Conservation (phyloP, 2,888 invertebrate genomes). For the Phyto melanocephala region DNA sequence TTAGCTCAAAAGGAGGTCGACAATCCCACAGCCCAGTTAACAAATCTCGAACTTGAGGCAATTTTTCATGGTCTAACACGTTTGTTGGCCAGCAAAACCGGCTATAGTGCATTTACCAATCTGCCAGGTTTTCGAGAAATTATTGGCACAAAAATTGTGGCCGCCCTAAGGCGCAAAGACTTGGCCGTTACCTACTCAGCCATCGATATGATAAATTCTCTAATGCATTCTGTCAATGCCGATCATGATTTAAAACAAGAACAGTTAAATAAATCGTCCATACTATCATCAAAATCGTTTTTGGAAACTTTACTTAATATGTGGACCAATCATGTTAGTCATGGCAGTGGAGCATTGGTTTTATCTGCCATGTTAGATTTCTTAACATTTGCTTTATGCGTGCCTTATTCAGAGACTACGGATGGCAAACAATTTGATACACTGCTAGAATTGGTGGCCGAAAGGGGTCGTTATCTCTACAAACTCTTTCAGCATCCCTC, state of each 20-base stretch:
- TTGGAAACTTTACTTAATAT: conserved; percentile 95
- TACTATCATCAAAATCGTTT: conserved; percentile 94
- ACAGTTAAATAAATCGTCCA: conserved; percentile 97
- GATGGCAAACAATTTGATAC: conserved; percentile 97
- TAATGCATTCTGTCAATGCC: conserved; percentile 99
- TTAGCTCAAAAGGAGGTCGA: conserved; percentile 87
- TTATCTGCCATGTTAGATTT: conserved; percentile 99
- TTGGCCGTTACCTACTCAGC: conserved; percentile 96
- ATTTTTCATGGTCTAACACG: conserved; percentile 96
- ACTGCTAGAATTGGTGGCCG: conserved; percentile 95
- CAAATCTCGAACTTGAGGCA: conserved; percentile 90
- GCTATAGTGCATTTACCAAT: conserved; percentile 96
- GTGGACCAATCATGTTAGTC: conserved; percentile 95
- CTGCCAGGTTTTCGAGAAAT: conserved; percentile 96
- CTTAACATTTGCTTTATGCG: conserved; percentile 97
- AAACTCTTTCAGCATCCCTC: conserved; percentile 93
- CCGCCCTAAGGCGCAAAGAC: conserved; percentile 91
- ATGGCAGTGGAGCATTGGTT: conserved; percentile 96
- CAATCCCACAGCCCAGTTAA: conserved; percentile 81
- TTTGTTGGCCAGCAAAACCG: conserved; percentile 97
- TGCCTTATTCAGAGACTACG: conserved; percentile 99
- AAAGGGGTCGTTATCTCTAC: conserved; percentile 93
- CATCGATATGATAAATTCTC: conserved; percentile 96
- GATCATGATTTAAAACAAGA: conserved; percentile 98
- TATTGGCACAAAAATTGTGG: conserved; percentile 94